phyloP scores from a whole-genome alignment of 2,888 invertebrate genomes.

The Tanypteryx hageni region DNA sequence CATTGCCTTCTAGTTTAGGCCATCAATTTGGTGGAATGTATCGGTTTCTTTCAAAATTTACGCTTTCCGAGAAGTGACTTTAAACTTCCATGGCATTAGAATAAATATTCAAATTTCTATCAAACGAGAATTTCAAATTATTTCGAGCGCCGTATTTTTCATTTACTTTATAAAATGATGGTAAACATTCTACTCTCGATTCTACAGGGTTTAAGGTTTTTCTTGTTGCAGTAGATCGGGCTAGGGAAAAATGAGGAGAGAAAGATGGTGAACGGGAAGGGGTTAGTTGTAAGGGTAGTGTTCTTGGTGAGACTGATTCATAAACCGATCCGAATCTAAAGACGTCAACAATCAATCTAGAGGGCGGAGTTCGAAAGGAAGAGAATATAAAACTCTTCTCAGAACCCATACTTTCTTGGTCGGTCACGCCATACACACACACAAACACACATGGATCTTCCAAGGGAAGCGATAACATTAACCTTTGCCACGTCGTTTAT shows the following conservation, averaged over 20 bases:
- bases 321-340: conserved; percentile 30
- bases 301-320: conserved; percentile 6
- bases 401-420: neutral
- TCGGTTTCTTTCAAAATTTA: too few species aligned
- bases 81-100: too few species aligned
- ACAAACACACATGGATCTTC: neutral
- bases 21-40: too few species aligned
- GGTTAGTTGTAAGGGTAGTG: neutral
- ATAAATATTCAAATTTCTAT: too few species aligned
- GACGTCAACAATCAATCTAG: conserved; percentile 46
- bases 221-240: conserved; percentile 30
- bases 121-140: too few species aligned
- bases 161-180: too few species aligned
- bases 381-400: neutral
- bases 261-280: neutral
- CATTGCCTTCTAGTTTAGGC: too few species aligned
- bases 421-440: neutral
- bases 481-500: neutral
- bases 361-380: conserved; percentile 14
- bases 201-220: neutral
- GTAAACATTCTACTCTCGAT: neutral
- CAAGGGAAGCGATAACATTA: conserved; percentile 17
- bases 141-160: too few species aligned
- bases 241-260: neutral
- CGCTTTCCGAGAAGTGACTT: too few species aligned